Base-by-base conservation (phyloP, 2,888 invertebrate genomes). In the Acrobasis suavella region DNA sequence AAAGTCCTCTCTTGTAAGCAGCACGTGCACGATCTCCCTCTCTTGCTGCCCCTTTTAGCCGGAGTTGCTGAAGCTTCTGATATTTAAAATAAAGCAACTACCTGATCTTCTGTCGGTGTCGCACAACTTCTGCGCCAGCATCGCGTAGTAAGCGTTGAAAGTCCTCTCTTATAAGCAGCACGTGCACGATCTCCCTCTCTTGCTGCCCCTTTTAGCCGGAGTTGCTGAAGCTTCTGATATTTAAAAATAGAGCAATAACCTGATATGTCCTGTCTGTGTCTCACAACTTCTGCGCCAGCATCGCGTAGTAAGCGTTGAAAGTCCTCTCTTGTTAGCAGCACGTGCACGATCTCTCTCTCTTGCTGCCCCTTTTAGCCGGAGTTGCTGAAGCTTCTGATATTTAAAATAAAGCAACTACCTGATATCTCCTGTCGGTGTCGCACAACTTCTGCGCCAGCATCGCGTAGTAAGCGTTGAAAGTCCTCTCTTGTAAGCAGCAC, bases 291-390 rank as follows among this genome's bases (percentile, higher is more conserved):
- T 96, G 95, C 0, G 96, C 95, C 58, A 98, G 87, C 66, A 96
- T 93, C 0, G 95, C 95, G 80, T 99, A 99, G 89, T 96, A 99
- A 0, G 96, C 97, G 90, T 99, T 99, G 78, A 95, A 97, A 0
- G 81, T 82, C 68, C 95, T 95, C 83, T 98, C 98, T 70, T 96
- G 96, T 0, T 97, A 85, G 65, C 96, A 96, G 81, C 5, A 98
- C 97, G 81, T 97, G 95, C 17, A 97, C 94, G 15, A 98, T 95
- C 80, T 98, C 97, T 54, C 97, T 92, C 80, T 97, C 96, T 85
- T 98, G 97, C 64, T 95, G 95, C 49, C 95, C 96, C 75, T 95
- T 96, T 15, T 98, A 98, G 88, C 0, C 96, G 95, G 2, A 99
- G 89, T 67, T 95, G 96, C 58, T 98, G 92, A 1, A 99, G 93